A percentile compares a stretch with the other conserved stretches of the same genome.
phyloP scores from a whole-genome alignment of 2,797 vertebrate genomes.

The Propithecus perrieri region DNA sequence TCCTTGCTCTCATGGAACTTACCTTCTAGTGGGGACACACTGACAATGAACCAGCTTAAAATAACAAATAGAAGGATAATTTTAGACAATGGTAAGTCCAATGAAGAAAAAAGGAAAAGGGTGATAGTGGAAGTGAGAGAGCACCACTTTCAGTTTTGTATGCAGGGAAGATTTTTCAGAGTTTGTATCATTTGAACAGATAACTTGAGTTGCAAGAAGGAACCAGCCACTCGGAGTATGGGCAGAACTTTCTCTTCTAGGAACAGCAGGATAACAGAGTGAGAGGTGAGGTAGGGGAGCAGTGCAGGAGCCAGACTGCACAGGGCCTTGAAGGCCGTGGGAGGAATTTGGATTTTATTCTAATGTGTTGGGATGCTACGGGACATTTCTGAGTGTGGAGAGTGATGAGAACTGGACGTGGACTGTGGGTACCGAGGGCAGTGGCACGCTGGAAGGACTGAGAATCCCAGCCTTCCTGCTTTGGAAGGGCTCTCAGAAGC shows the following conservation, averaged over 20 bases:
- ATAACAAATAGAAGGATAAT: neutral
- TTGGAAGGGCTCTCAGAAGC: neutral
- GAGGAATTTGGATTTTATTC: neutral
- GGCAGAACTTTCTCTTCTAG: neutral
- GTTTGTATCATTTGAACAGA: neutral
- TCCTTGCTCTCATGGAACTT: neutral
- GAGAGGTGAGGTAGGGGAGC: neutral
- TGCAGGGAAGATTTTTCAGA: neutral
- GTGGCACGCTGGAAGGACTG: rapidly evolving
- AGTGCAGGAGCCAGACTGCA: neutral
- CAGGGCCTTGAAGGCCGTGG: neutral
- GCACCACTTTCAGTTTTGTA: neutral
- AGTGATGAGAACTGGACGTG: neutral
- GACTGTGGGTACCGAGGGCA: neutral
- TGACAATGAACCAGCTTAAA: neutral
- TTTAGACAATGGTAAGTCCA: neutral
- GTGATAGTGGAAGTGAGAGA: neutral
- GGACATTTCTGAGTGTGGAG: neutral
- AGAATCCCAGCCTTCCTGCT: neutral
- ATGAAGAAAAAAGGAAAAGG: neutral
- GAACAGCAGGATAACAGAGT: neutral
- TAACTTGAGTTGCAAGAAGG: neutral
- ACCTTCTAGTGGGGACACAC: neutral
- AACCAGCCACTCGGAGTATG: neutral
- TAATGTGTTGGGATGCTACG: neutral